These are phyloP conservation scores for Parascotia fuliginaria DNA, from an alignment of 2,888 invertebrate species.

Conservation along the genomic window DNA sequence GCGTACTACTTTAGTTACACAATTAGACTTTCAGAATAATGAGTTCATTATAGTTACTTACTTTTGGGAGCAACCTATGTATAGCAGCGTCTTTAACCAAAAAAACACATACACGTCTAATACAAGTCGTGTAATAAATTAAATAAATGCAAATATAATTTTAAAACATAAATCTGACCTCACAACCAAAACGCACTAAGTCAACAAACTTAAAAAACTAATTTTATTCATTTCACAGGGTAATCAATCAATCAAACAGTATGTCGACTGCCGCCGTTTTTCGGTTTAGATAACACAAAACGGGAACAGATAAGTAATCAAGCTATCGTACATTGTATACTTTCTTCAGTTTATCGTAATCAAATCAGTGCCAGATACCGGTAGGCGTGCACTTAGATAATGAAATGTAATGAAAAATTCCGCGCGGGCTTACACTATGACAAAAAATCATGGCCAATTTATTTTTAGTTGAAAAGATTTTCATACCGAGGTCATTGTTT, in stretches of 20 bases:
- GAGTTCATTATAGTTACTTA: too few species aligned
- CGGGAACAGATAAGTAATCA: slow-evolving; percentile 65
- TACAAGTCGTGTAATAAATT: too few species aligned
- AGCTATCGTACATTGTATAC: slow-evolving; percentile 71
- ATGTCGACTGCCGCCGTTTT: slow-evolving; percentile 61
- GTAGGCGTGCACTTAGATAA: slow-evolving; percentile 36
- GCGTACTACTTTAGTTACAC: too few species aligned
- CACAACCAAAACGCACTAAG: not conserved
- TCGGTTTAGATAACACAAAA: slow-evolving; percentile 64
- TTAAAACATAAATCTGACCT: not conserved
- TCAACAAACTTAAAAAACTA: not conserved
- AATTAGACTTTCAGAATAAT: too few species aligned
- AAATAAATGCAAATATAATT: too few species aligned
- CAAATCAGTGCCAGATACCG: slow-evolving; percentile 64
- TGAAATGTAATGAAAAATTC: slow-evolving; percentile 31
- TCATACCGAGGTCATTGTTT: slow-evolving; percentile 58
- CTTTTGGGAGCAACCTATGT: too few species aligned
- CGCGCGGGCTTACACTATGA: slow-evolving; percentile 32
- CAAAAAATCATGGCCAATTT: slow-evolving; percentile 38
- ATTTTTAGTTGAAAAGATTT: slow-evolving; percentile 57
- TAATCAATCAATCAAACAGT: slow-evolving; percentile 44
- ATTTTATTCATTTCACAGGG: not conserved
- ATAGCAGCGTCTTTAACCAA: too few species aligned
- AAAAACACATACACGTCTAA: too few species aligned
- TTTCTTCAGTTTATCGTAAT: slow-evolving; percentile 66